These are phyloP conservation scores for Metacarcinus magister DNA, from an alignment of 2,888 invertebrate genomes.

Conservation along the genomic window DNA sequence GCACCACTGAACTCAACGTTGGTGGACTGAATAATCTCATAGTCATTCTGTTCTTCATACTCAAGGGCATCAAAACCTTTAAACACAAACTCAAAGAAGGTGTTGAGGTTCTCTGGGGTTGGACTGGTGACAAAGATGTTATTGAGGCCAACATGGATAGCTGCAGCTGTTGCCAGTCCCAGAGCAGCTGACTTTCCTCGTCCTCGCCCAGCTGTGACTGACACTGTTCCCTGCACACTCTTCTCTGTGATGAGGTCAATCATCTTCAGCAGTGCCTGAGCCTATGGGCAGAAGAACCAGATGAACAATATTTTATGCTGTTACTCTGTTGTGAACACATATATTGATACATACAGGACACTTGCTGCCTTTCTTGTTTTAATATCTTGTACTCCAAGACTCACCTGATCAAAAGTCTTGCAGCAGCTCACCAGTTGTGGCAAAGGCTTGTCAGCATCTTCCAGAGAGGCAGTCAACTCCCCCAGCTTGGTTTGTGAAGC, in stretches of 20 bases:
- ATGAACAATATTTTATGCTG: neutral
- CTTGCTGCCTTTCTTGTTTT: too few species aligned
- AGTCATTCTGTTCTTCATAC: slow-evolving; percentile 98
- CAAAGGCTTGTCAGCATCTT: slow-evolving; percentile 95
- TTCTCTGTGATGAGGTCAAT: slow-evolving; percentile 98
- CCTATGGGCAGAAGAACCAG: slow-evolving; percentile 85
- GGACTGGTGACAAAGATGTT: slow-evolving; percentile 99
- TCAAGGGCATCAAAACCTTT: slow-evolving; percentile 96
- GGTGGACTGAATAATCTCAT: slow-evolving; percentile 96
- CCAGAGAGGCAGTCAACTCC: slow-evolving; percentile 91
- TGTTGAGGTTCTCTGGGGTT: slow-evolving; percentile 98
- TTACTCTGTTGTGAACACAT: too few species aligned
- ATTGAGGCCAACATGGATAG: slow-evolving; percentile 93
- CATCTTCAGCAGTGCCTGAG: slow-evolving; percentile 95
- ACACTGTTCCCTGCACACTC: slow-evolving; percentile 91
- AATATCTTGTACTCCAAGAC: neutral
- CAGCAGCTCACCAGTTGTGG: slow-evolving; percentile 95
- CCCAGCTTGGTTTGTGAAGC: slow-evolving; percentile 88
- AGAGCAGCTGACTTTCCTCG: slow-evolving; percentile 99
- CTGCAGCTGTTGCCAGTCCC: slow-evolving; percentile 95
- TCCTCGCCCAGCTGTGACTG: slow-evolving; percentile 97
- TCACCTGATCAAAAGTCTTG: slow-evolving; percentile 91
- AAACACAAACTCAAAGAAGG: slow-evolving; percentile 97
- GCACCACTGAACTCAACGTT: slow-evolving; percentile 99
- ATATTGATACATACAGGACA: too few species aligned